Conservation (phyloP, 2,113 vertebrate species). For the Psettodes erumei region DNA sequence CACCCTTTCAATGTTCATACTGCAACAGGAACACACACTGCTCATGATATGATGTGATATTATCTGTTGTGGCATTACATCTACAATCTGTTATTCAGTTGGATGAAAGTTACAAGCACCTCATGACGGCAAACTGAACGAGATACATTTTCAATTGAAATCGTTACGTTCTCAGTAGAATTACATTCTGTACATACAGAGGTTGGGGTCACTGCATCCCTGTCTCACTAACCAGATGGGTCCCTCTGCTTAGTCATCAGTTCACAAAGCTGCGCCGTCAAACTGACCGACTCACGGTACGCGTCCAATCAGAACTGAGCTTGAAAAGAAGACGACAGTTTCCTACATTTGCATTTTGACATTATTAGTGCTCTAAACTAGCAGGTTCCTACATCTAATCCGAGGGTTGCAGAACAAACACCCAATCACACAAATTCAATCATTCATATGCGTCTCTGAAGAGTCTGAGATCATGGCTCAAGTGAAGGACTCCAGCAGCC, state of each 20-base stretch:
- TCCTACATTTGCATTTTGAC: neutral
- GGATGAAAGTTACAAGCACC: neutral
- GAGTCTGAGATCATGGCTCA: neutral
- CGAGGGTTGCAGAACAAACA: neutral
- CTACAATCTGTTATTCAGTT: neutral
- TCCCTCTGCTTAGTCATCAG: neutral
- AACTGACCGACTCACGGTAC: neutral
- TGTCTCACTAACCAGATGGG: neutral
- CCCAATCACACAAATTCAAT: neutral
- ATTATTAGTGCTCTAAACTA: neutral
- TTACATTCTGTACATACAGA: slow-evolving; percentile 16
- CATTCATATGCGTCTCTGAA: neutral
- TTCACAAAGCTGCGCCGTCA: neutral
- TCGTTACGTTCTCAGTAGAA: slow-evolving; percentile 11
- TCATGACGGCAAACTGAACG: neutral
- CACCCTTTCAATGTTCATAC: neutral
- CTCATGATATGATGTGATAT: neutral
- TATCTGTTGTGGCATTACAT: neutral
- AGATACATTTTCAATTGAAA: neutral
- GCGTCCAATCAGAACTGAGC: neutral
- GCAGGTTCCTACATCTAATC: neutral
- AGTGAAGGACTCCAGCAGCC: slow-evolving; percentile 1
- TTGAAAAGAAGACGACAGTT: neutral
- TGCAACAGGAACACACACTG: neutral
- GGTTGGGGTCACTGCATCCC: neutral